These are phyloP conservation scores for Scylla paramamosain DNA, from an alignment of 1,140 invertebrate species.

Conservation along the genomic window DNA sequence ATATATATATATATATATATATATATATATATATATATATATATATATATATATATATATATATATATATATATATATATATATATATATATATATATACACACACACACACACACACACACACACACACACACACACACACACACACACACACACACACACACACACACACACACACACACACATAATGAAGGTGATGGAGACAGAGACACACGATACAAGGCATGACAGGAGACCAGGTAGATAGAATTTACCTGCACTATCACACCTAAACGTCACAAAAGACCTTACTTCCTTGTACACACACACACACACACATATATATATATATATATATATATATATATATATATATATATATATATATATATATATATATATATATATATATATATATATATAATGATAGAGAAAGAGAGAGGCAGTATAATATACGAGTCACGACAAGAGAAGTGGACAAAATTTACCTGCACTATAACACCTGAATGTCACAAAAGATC, in stretches of 20 bases:
- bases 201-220: background rate
- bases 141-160: background rate
- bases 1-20: constrained; percentile 26
- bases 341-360: constrained; percentile 53
- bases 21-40: constrained; percentile 26
- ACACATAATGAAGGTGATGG: background rate
- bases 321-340: constrained; percentile 52
- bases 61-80: background rate
- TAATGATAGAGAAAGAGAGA: no score
- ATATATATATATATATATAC: background rate
- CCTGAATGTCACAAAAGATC: no score
- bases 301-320: no score
- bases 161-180: background rate
- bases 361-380: constrained; percentile 44
- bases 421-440: no score
- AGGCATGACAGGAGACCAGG: background rate
- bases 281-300: background rate
- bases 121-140: background rate
- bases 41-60: background rate
- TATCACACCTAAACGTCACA: background rate
- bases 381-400: no score
- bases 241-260: no score
- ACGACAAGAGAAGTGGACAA: no score
- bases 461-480: no score
- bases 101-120: background rate